Conservation (phyloP, 2,888 invertebrate species). For the Cheilosia scutellata region DNA sequence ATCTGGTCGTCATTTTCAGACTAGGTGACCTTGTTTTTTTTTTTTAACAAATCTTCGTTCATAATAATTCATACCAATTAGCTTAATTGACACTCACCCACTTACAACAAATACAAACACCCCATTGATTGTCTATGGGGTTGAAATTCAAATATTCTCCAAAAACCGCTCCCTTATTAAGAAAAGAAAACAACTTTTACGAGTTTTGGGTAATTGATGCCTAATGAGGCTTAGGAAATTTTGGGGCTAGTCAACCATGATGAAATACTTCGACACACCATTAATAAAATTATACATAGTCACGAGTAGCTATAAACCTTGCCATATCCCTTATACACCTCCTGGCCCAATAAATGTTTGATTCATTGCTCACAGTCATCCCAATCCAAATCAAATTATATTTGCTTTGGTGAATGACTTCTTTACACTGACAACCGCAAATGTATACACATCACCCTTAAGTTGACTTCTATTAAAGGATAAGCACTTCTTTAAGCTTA, state of each 20-base stretch:
- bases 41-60: too few relatives aligned
- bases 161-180: slow-evolving; percentile 39
- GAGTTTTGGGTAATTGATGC: slow-evolving; percentile 26
- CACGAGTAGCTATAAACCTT: slow-evolving; percentile 24
- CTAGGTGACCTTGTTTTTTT: too few relatives aligned
- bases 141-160: too few relatives aligned
- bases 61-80: too few relatives aligned
- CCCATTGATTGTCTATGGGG: too few relatives aligned
- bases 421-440: not conserved
- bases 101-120: too few relatives aligned
- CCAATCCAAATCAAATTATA: slow-evolving; percentile 31
- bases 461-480: slow-evolving; percentile 4
- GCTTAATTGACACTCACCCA: too few relatives aligned
- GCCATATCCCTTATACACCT: not conserved
- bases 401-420: not conserved
- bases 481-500: slow-evolving; percentile 16
- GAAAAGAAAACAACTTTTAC: slow-evolving; percentile 37
- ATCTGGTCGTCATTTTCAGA: too few relatives aligned
- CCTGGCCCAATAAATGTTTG: slow-evolving; percentile 37
- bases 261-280: slow-evolving; percentile 56
- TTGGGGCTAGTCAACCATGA: slow-evolving; percentile 53
- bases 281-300: slow-evolving; percentile 46
- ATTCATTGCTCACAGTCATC: not conserved
- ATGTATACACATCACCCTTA: slow-evolving; percentile 1
- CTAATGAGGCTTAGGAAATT: slow-evolving; percentile 52